Base-by-base conservation (phyloP, 23 tunicate species). In the Aplidium turbinatum region DNA sequence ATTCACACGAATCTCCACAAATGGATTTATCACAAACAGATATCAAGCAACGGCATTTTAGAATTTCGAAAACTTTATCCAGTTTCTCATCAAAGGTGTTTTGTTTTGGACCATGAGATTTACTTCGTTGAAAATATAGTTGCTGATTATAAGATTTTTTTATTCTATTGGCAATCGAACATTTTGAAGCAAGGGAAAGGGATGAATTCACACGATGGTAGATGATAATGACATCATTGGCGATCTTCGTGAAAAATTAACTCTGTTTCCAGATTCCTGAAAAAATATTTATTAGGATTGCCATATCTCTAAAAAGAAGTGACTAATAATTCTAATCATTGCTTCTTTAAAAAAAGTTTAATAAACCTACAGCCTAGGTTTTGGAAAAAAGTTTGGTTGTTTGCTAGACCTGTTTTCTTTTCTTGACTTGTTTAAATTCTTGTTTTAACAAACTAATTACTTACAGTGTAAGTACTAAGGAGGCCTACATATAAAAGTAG, bases 21-120 rank as follows among this genome's bases (percentile, higher is more conserved):
- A 11, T 38, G 31, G 67, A 25, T 60, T 60, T 60, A 23, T 60
- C 38, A 38, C 67, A 60, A 29, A 38, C 18, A 6, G 35, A 29
- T 60, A 60, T 60, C 38, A 29, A 4, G 67, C 67, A 60, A 60
- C 67, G 67, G 38, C 67, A 60, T 38, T 60, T 60, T 4, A 60
- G 31, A 25, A 60, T 60, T 60, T 60, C 35, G 31, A 60, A 60
- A 60, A 60, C 35, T 60, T 60, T 60, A 60, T 60, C 67, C 23
- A 54, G 20, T 11, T 29, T 6, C 6, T 28, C 35, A 60, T 60
- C 67, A 60, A 60, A 60, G 67, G 67, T 60, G 30, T 60, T 60
- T 9, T 38, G 67, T 23, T 60, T 60, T 60, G 30, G 67, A 31
- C 67, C 38, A 60, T 5, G 67, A 60, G 67, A 29, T 27, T 38